These are phyloP conservation scores for Limnephilus rhombicus DNA, from an alignment of 2,888 invertebrate genomes.

Conservation along the genomic window DNA sequence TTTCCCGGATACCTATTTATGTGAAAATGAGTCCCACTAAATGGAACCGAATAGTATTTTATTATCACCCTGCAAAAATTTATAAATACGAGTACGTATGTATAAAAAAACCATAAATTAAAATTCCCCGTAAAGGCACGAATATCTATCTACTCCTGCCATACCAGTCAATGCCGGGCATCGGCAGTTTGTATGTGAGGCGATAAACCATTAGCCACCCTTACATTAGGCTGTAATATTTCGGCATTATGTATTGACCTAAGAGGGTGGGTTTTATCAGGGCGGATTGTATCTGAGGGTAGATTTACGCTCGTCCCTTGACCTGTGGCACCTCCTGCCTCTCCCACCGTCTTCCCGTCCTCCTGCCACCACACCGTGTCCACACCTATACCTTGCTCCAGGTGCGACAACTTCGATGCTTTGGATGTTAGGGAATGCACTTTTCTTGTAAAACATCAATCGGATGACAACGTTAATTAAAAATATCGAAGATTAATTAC, in stretches of 20 bases:
- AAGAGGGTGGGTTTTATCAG: slow-evolving; percentile 59
- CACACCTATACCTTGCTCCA: slow-evolving; percentile 25
- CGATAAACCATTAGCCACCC: slow-evolving; percentile 62
- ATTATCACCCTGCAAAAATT: no score
- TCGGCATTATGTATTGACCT: slow-evolving; percentile 66
- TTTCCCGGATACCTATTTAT: no score
- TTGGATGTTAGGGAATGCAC: neutral
- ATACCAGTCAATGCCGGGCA: neutral
- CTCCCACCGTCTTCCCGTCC: neutral
- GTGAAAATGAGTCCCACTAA: no score
- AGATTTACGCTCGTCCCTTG: slow-evolving; percentile 65
- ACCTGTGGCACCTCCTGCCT: slow-evolving; percentile 56
- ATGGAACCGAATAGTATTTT: neutral
- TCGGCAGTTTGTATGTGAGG: slow-evolving; percentile 38
- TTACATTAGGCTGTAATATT: slow-evolving; percentile 63
- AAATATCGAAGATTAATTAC: no score
- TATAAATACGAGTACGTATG: neutral
- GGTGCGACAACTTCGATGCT: slow-evolving; percentile 15
- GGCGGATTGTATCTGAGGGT: slow-evolving; percentile 62
- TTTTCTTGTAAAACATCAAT: neutral
- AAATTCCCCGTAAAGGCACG: no score
- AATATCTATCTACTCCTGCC: neutral
- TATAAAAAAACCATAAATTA: neutral
- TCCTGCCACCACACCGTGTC: slow-evolving; percentile 41
- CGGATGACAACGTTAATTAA: neutral